Conservation (phyloP, 2,113 vertebrate species). For the Rynchops niger region DNA sequence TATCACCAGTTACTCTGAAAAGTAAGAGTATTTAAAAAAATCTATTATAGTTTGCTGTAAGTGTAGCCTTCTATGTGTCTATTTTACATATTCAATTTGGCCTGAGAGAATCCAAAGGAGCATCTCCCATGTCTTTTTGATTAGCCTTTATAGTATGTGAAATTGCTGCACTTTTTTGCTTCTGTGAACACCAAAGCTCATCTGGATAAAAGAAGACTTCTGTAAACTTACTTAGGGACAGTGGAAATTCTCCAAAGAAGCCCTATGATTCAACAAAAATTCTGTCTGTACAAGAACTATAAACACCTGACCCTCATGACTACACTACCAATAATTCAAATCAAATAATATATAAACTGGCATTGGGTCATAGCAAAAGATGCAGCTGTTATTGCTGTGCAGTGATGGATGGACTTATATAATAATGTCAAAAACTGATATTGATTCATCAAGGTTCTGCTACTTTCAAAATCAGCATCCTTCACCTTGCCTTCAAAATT, state of each 20-base stretch:
- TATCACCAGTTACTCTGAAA: neutral
- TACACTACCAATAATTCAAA: neutral
- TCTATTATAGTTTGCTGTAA: neutral
- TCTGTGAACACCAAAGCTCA: constrained; percentile 22
- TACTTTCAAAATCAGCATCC: constrained; percentile 26
- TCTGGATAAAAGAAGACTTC: neutral
- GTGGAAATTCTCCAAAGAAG: neutral
- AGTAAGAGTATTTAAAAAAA: neutral
- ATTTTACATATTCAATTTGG: neutral
- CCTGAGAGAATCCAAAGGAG: neutral
- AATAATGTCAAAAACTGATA: neutral
- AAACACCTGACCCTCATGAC: neutral
- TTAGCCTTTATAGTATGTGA: neutral
- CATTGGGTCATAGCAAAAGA: neutral
- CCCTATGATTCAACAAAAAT: neutral
- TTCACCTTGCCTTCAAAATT: constrained; percentile 25
- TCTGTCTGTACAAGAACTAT: neutral
- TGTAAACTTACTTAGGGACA: neutral
- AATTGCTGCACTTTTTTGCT: constrained; percentile 41
- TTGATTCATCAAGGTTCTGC: constrained; percentile 25
- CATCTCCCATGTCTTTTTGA: neutral
- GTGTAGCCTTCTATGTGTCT: neutral
- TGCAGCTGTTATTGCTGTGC: neutral
- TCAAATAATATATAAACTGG: neutral
- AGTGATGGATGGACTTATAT: constrained; percentile 1